Conservation (phyloP, 1,140 invertebrate genomes). For the Carcinoscorpius rotundicauda region DNA sequence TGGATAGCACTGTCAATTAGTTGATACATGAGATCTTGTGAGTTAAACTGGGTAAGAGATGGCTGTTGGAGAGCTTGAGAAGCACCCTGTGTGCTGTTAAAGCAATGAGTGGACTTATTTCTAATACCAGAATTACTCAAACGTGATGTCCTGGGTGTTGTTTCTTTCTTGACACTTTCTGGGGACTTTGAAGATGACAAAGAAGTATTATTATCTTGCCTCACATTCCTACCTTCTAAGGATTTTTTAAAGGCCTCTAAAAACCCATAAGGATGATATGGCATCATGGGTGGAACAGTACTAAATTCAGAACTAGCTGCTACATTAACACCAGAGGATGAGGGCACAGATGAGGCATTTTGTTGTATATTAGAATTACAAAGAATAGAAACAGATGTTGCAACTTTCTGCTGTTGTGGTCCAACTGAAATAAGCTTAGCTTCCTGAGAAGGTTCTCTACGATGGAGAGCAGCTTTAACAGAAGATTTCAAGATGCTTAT, state of each 20-base stretch:
- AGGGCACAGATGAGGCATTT: not conserved
- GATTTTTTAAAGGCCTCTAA: conserved; percentile 2
- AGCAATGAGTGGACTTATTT: no score
- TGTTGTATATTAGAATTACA: not conserved
- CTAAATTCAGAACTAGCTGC: not conserved
- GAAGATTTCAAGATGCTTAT: not conserved
- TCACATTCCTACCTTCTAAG: not conserved
- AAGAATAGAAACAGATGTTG: not conserved
- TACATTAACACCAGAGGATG: not conserved
- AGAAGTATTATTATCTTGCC: no score
- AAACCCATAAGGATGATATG: conserved; percentile 1
- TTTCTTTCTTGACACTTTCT: no score
- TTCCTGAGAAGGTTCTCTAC: not conserved
- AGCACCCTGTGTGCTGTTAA: no score
- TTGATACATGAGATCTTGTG: not conserved
- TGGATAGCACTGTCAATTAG: not conserved
- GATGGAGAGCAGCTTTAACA: not conserved
- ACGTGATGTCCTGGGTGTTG: no score
- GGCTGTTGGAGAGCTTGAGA: no score
- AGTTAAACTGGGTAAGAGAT: no score
- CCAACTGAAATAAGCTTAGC: not conserved
- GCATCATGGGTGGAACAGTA: not conserved
- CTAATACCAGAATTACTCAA: no score
- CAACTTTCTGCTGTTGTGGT: not conserved
- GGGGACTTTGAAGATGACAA: no score